These are phyloP conservation scores for Serrognathus titanus DNA, from an alignment of 2,888 invertebrate species.

Conservation along the genomic window DNA sequence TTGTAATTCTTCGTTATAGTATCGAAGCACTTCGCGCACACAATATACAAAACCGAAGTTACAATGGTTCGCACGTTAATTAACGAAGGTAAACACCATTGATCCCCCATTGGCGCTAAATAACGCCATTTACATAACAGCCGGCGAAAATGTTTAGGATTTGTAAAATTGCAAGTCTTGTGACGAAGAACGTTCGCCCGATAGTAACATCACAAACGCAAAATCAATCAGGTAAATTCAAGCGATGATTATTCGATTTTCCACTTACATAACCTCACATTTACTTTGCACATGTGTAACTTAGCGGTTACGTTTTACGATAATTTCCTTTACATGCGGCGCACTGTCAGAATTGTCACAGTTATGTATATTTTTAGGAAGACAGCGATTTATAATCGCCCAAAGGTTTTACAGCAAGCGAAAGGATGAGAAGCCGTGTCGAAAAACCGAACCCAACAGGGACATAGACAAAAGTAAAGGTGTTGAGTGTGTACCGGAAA, in stretches of 20 bases:
- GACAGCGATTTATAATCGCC: constrained; percentile 7
- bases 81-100: constrained; percentile 4
- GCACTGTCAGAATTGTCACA: background rate
- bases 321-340: background rate
- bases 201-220: constrained; percentile 10
- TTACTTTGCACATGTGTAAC: constrained; percentile 4
- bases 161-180: constrained; percentile 20
- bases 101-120: background rate
- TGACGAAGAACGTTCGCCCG: constrained; percentile 19
- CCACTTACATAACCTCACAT: constrained; percentile 7
- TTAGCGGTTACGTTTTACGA: background rate
- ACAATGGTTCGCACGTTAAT: background rate
- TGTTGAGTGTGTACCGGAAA: constrained; percentile 19
- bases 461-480: constrained; percentile 10
- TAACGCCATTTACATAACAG: constrained; percentile 24
- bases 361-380: constrained; percentile 12
- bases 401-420: constrained; percentile 24
- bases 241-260: background rate
- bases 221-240: constrained; percentile 17
- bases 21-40: background rate
- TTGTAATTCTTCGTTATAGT: constrained; percentile 5
- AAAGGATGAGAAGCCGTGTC: constrained; percentile 16
- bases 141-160: constrained; percentile 30
- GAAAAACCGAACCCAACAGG: constrained; percentile 18
- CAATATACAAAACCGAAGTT: background rate